Evolutionary conservation across 2,888 invertebrate species (phyloP), one percentile per base, ranked within the genome.

Genomic region (Spisula solida): DNA sequence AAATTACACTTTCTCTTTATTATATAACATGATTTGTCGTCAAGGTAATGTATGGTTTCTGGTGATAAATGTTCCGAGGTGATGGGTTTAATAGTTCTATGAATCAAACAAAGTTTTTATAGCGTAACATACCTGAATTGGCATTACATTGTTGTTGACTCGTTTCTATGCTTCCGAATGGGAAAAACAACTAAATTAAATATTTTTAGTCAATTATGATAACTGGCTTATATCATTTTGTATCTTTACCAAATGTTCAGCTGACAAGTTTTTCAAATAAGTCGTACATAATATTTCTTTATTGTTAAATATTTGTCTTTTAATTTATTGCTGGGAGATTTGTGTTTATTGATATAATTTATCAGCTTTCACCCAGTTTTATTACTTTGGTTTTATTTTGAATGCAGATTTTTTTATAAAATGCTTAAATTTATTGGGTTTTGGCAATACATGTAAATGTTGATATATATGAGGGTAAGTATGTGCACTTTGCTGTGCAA

Each of bases 31-130:
- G 81, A 81, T 86, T 81, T 66, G 66, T 86, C 47, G 31, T 56
- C 31, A 60, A 86, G 86, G 86, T 86, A 86, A 81, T 20, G 86
- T 86, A 81, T 86, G 51, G 34, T 85, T 78, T 34, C 31, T 55
- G 55, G 34, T 78, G 55, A 31, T 70, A 34, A 79, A 34, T 78
- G 55, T 55, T 79, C 78, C 75, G n/a, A 47, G 85, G 85, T 85
- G 85, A 79, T 6, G 85, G 85, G 79, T 34, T 60, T 48, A 48
- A n/a, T 80, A 47, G n/a, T 31, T 31, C 31, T 10, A 4, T 16
- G 29, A 70, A 70, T 14, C 31, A 0, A 5, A 75, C 1, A 14
- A 75, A 31, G 34, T 34, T 12, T 75, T 75, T 14, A 60, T 75
- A 6, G 12, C 18, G 2, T 31, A 34, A 41, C 31, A 14, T 75